Base-by-base conservation (phyloP, 2,888 invertebrate species). In the Andricus quercusramuli region DNA sequence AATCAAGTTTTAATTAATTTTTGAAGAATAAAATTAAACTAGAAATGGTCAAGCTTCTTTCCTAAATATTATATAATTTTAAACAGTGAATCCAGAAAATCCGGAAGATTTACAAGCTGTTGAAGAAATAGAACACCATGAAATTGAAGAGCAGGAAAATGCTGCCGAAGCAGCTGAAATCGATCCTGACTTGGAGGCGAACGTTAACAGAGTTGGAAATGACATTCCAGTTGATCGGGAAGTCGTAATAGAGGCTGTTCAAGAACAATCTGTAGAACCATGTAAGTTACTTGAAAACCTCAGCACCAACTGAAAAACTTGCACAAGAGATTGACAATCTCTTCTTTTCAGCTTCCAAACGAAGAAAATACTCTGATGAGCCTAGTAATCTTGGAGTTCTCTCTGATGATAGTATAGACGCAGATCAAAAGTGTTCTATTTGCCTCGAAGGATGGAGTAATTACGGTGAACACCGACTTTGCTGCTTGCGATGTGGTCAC, bases 401-500 rank as follows among this genome's bases (percentile, higher is more conserved):
- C 22, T 51, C 65, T 8, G 78, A 84, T 15, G 81, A 83, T 8
- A 74, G 68, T 15, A 56, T 83, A 29, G 47, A 59, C 13, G 82
- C 83, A 4, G 83, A 80, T 37, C 87, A 85, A 66, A 89, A 83
- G 77, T 99, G 99, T 88, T 95, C 98, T 0, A 98, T 99, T 84
- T 99, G 99, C 90, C 94, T 98, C 84, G 98, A 98, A 79, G 93
- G 94, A 3, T 99, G 98, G 97, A 97, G 96, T 5, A 97, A 96
- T 90, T 95, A 96, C 0, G 99, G 98, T 0, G 95, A 95, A 0
- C 99, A 99, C 91, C 94, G 98, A 78, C 93, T 99, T 3, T 96
- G 96, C n/a, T 96, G 97, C 0, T 93, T 99, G 13, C 96, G 96
- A 89, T 99, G 99, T 92, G 99, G 99, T 0, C 99, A 99, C 93